Conservation (phyloP, 2,113 vertebrate genomes). For the Clarias magur region DNA sequence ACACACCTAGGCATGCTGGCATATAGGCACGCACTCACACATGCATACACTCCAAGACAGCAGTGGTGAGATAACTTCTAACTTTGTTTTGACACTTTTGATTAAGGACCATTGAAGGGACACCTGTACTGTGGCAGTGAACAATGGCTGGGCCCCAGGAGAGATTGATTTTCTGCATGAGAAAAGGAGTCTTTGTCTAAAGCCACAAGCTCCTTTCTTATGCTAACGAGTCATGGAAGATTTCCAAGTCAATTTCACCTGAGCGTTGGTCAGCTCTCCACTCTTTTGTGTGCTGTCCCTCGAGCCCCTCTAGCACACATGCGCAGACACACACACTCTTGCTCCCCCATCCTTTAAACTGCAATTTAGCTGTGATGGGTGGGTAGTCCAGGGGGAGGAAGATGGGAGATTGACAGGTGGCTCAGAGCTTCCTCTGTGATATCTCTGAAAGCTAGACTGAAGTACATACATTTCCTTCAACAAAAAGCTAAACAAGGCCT, state of each 20-base stretch:
- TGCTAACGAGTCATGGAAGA: conserved; percentile 94
- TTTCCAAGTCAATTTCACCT: conserved; percentile 99
- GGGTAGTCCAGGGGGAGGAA: conserved; percentile 33
- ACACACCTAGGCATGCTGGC: conserved; percentile 10
- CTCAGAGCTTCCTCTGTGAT: conserved; percentile 50
- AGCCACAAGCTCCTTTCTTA: conserved; percentile 93
- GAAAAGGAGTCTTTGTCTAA: conserved; percentile 92
- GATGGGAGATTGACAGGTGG: conserved; percentile 53
- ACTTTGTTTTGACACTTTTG: conserved; percentile 88
- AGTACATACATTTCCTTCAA: conserved; percentile 14
- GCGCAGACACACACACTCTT: conserved; percentile 41
- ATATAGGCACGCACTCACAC: conserved; percentile 1
- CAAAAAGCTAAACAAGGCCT: conserved; percentile 5
- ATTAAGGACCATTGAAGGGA: conserved; percentile 86
- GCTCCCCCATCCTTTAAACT: conserved; percentile 40
- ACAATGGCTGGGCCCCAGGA: conserved; percentile 79
- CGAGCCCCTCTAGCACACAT: conserved; percentile 71
- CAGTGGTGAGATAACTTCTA: conserved; percentile 79
- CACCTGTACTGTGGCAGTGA: conserved; percentile 80
- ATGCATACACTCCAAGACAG: conserved; percentile 45
- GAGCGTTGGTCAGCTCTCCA: conserved; percentile 92
- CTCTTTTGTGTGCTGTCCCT: conserved; percentile 88
- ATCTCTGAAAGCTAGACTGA: conserved; percentile 33
- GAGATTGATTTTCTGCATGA: conserved; percentile 86
- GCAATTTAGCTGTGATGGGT: conserved; percentile 56